Percentiles rank a stretch among this genome's conserved stretches.
phyloP scores from a whole-genome alignment of 2,888 invertebrate genomes.

The Pardosa pseudoannulata region DNA sequence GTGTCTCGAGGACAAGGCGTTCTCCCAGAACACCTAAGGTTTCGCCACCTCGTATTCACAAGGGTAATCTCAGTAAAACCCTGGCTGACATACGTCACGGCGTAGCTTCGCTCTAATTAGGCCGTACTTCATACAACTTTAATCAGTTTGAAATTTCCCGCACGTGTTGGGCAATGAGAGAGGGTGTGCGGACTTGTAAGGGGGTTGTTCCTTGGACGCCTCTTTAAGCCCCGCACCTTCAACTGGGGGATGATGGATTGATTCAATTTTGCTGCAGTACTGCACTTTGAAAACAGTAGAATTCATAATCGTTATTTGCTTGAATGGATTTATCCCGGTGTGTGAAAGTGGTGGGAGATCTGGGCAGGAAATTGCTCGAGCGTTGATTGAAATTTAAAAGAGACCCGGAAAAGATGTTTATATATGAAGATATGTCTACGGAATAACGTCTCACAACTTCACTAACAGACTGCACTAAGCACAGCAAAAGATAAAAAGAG shows the following conservation, averaged over 20 bases:
- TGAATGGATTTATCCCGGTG: not conserved
- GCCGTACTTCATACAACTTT: slow-evolving; percentile 10
- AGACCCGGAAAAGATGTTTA: too few relatives aligned
- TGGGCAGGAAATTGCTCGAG: too few relatives aligned
- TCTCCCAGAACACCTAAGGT: not conserved
- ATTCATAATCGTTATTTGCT: not conserved
- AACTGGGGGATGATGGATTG: not conserved
- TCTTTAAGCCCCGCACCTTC: not conserved
- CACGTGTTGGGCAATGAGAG: not conserved
- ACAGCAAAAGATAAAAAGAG: too few relatives aligned
- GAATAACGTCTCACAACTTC: too few relatives aligned
- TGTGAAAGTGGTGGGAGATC: too few relatives aligned
- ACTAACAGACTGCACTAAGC: too few relatives aligned
- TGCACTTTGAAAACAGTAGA: not conserved
- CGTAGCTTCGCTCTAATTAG: not conserved
- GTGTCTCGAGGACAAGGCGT: too few relatives aligned
- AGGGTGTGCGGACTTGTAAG: not conserved
- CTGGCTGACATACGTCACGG: not conserved
- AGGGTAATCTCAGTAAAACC: not conserved
- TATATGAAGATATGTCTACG: too few relatives aligned
- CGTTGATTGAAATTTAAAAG: too few relatives aligned
- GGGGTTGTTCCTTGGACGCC: slow-evolving; percentile 9
- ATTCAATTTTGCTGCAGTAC: not conserved
- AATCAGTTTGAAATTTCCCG: slow-evolving; percentile 8
- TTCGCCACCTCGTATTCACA: not conserved